Conservation (phyloP, 2,113 vertebrate genomes). For the Phycodurus eques region DNA sequence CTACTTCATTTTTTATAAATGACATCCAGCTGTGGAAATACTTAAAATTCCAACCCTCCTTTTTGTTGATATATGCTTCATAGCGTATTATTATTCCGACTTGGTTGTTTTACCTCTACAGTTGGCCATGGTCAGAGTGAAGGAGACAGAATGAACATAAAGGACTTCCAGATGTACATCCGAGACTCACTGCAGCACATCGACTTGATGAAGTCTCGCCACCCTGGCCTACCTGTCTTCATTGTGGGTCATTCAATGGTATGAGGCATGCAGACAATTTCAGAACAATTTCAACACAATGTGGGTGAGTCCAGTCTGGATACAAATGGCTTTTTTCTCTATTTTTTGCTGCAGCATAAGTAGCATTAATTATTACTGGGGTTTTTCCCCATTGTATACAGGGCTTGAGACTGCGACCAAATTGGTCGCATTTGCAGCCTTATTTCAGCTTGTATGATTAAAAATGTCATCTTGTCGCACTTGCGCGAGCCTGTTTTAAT, state of each 20-base stretch:
- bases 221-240: conserved; percentile 84
- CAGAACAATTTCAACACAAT: background rate
- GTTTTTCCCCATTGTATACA: conserved; percentile 5
- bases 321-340: background rate
- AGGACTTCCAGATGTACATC: conserved; percentile 89
- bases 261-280: conserved; percentile 24
- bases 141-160: conserved; percentile 88
- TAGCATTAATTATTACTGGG: conserved; percentile 4
- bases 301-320: background rate
- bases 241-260: conserved; percentile 97
- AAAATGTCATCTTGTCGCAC: too few relatives aligned
- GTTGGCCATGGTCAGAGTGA: conserved; percentile 96
- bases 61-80: background rate
- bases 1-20: too few relatives aligned
- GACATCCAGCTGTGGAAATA: too few relatives aligned
- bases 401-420: too few relatives aligned
- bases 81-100: background rate
- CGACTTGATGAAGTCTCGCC: conserved; percentile 79
- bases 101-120: conserved; percentile 54
- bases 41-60: too few relatives aligned
- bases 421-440: too few relatives aligned
- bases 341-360: conserved; percentile 7
- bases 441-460: too few relatives aligned
- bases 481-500: too few relatives aligned
- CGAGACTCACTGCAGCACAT: conserved; percentile 90